A percentile compares a stretch with the other conserved stretches of the same genome.
Conservation (phyloP, 2,888 invertebrate species). For the Sphaerophoria rueppellii region DNA sequence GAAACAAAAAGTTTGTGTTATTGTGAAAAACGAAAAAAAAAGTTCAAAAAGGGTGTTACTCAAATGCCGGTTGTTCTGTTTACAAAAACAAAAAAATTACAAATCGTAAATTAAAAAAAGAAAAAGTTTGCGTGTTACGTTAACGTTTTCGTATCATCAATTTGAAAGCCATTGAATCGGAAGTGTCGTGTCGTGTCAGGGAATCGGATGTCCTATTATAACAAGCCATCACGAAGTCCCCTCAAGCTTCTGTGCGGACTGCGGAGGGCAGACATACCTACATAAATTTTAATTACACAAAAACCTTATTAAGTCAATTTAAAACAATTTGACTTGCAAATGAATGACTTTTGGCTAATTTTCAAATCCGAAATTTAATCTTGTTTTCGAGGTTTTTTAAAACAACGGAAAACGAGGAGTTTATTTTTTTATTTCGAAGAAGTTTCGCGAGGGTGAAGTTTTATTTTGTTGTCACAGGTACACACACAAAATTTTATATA, state of each 20-base stretch:
- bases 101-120: slow-evolving; percentile 6
- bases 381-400: neutral
- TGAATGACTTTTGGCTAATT: slow-evolving; percentile 31
- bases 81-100: slow-evolving; percentile 57
- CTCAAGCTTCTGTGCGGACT: slow-evolving; percentile 2
- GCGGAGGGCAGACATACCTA: neutral
- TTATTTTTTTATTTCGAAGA: no score
- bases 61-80: slow-evolving; percentile 58
- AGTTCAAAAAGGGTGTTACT: neutral
- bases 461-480: slow-evolving; percentile 59
- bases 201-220: slow-evolving; percentile 39
- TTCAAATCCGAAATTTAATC: slow-evolving; percentile 37
- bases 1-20: slow-evolving; percentile 18
- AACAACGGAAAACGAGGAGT: neutral
- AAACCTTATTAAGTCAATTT: slow-evolving; percentile 61
- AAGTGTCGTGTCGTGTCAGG: slow-evolving; percentile 49
- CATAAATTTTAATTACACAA: slow-evolving; percentile 53
- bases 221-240: neutral
- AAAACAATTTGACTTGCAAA: slow-evolving; percentile 53
- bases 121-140: slow-evolving; percentile 53
- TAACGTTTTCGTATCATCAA: slow-evolving; percentile 45
- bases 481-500: slow-evolving; percentile 70
- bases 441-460: slow-evolving; percentile 66
- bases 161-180: slow-evolving; percentile 41
- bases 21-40: slow-evolving; percentile 20